Evolutionary conservation across 2,113 vertebrate species (phyloP), one percentile per base, ranked within the genome.

Genomic region (Salvelinus fontinalis): DNA sequence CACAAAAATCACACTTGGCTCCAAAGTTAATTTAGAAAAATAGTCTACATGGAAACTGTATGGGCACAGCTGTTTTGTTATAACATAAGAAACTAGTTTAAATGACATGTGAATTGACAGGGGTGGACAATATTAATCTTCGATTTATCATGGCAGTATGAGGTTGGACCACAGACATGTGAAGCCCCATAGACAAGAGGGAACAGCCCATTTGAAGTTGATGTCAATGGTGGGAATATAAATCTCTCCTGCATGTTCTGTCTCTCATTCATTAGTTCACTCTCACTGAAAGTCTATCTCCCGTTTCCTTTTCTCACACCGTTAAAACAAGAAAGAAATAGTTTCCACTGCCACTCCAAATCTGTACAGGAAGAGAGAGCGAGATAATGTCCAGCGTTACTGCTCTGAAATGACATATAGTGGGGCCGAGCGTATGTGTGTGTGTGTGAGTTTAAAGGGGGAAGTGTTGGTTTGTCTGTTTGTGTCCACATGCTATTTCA

Each of bases 141-240:
- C 39, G 9, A 11, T 44, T 44, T 11, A 44, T 44, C 39, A 44
- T 44, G 39, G 39, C 39, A 44, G 31, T 27, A 14, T 71, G 29
- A 77, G 68, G 24, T 74, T 67, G 65, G 20, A 81, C 69, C 44
- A 60, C 78, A 71, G 74, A 76, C 75, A 39, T 76, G 74, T 83
- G 87, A 79, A 71, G 79, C 71, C 24, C 39, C 83, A 75, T 71
- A 29, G 74, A 84, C 81, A 75, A 54, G 59, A 65, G 74, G 73
- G 27, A 73, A 49, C 73, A 72, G 51, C 4, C 72, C 16, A 66
- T 78, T 39, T 72, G 75, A 70, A 72, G 73, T 81, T 79, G 84
- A 87, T 89, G 79, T 87, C 71, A 79, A 80, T 79, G 78, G 77
- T 90, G 90, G 87, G 86, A 91, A 92, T 89, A 88, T 86, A 69